Conservation (phyloP, 37 sponge, comb jelly and placozoan species). For the Dysidea cf. avara region DNA sequence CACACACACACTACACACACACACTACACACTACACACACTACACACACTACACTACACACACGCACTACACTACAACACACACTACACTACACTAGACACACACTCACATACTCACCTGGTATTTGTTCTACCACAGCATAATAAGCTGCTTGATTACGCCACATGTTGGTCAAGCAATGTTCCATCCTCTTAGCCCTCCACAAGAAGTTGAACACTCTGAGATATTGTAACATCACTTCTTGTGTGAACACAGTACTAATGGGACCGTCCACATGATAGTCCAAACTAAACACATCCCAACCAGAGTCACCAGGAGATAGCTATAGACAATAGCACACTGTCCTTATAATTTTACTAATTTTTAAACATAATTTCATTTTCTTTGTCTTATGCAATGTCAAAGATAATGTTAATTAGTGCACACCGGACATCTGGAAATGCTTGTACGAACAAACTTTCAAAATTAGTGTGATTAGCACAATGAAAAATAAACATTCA, state of each 20-base stretch:
- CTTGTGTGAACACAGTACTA: constrained; percentile 79
- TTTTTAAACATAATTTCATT: too few relatives aligned
- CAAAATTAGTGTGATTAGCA: neutral
- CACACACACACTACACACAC: too few relatives aligned
- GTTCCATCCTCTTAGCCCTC: constrained; percentile 95
- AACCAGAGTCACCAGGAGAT: constrained; percentile 88
- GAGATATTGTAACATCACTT: constrained; percentile 80
- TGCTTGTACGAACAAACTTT: neutral
- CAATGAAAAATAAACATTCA: too few relatives aligned
- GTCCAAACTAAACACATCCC: constrained; percentile 97
- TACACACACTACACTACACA: constrained; percentile 2
- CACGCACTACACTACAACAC: neutral
- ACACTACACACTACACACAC: too few relatives aligned
- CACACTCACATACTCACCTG: too few relatives aligned
- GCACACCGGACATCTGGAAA: neutral
- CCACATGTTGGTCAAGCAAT: constrained; percentile 81
- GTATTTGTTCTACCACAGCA: constrained; percentile 37
- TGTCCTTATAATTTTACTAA: too few relatives aligned
- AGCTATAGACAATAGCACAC: too few relatives aligned
- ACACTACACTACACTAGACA: neutral
- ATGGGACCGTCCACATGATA: constrained; percentile 95
- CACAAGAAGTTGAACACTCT: constrained; percentile 94
- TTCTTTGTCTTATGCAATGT: too few relatives aligned
- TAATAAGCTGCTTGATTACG: constrained; percentile 47
- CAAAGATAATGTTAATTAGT: neutral